Evolutionary conservation across 2,888 invertebrate genomes (phyloP).

Genomic region (Timema cristinae): DNA sequence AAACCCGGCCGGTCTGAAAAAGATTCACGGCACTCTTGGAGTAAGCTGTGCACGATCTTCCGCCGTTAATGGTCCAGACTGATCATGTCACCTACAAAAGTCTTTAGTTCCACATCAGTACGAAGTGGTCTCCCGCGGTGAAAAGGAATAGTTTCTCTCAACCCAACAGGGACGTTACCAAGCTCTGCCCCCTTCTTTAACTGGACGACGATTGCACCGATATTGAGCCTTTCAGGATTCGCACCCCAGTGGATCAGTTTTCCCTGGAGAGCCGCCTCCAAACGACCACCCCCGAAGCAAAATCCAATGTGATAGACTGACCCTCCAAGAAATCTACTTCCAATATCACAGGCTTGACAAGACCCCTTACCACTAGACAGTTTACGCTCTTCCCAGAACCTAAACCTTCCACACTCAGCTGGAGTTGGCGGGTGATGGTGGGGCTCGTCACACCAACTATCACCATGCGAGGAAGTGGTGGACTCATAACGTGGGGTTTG

Average conservation of each 20-base stretch:
- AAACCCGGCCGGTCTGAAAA: constrained; percentile 14
- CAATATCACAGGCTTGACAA: not conserved
- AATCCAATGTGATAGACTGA: not conserved
- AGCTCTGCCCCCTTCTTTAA: no score
- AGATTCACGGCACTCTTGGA: not conserved
- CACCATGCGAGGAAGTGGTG: not conserved
- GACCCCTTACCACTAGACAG: not conserved
- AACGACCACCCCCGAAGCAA: not conserved
- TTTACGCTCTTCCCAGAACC: not conserved
- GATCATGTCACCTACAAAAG: no score
- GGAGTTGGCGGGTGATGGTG: not conserved
- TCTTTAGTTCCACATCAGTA: no score
- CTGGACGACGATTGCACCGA: no score
- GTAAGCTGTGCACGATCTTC: not conserved
- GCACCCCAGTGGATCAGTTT: no score
- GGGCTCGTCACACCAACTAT: not conserved
- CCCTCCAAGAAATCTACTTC: not conserved
- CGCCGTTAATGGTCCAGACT: not conserved
- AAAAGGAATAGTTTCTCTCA: no score
- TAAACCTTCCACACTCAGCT: not conserved
- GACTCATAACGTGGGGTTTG: not conserved
- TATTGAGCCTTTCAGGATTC: no score
- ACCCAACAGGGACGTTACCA: no score
- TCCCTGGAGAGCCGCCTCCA: no score
- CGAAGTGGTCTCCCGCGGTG: no score